Base-by-base conservation (phyloP, 2,797 vertebrate species). In the Pangasius krempfi region DNA sequence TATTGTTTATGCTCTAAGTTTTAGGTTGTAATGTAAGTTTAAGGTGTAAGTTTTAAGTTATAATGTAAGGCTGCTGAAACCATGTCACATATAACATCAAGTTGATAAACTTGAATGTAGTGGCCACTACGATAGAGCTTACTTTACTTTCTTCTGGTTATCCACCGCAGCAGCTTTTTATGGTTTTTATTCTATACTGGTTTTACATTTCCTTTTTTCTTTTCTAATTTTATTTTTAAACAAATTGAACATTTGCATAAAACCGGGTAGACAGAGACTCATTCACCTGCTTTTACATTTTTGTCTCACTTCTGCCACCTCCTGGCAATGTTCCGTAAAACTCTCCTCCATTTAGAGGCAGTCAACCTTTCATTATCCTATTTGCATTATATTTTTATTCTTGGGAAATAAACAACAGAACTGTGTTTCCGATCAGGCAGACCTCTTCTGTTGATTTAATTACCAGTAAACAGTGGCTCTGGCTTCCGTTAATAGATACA, bases 391-490 rank as follows among this genome's bases (percentile, higher is more conserved):
- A 44, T 44, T 62, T 56, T 33, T 16, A 20, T 50, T 66, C 60
- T n/a, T 66, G 14, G 27, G 40, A 50, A 33, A 84, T 47, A 27
- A 44, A 62, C 12, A 66, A 68, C 16, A 68, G 47, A 40, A n/a
- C 33, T 22, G n/a, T 73, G 68, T 58, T 47, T 58, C 33, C 9
- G 22, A n/a, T n/a, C 62, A 27, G 10, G 1, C 56, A 40, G 12
- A 60, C 1, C 33, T 40, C 40, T 60, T 87, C 37, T 78, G 10
- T 25, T 86, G 3, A 47, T 72, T 6, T 68, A 20, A 12, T 86
- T 18, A 40, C 20, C 82, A 94, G 93, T 93, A 86, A 80, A 79
- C 14, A 27, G 5, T 56, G 14, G n/a, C 52, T 84, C 88, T 66
- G 1, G 7, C 25, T 44, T 62, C 80, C 33, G 37, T 44, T 82